Evolutionary conservation across 2,888 invertebrate species (phyloP).

Genomic region (Villa cingulata): DNA sequence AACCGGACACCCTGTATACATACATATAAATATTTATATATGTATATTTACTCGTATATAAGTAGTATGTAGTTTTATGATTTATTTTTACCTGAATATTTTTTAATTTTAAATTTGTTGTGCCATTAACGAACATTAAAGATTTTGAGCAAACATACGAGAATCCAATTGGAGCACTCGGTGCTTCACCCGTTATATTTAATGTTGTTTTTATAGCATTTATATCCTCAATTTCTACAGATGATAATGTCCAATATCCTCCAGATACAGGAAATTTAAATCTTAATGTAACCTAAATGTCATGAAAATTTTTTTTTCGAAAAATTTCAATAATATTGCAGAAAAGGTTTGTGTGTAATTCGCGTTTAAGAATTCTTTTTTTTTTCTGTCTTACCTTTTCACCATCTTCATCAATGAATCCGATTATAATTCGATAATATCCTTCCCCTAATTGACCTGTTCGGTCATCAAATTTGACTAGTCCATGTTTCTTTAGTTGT

Average conservation of each 20-base stretch:
- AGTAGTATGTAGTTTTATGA: no score
- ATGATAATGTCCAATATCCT: conserved; percentile 43
- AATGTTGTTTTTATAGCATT: conserved; percentile 17
- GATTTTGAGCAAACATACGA: conserved; percentile 42
- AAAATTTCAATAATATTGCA: background rate
- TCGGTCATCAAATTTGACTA: conserved; percentile 23
- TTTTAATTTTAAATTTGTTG: conserved; percentile 37
- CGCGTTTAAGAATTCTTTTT: background rate
- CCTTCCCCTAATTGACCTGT: conserved; percentile 29
- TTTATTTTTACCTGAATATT: conserved; percentile 39
- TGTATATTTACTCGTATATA: no score
- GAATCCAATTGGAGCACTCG: conserved; percentile 41
- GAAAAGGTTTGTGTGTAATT: no score
- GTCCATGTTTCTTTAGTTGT: conserved; percentile 34
- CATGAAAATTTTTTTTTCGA: background rate
- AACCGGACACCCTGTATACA: no score
- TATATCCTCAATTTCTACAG: conserved; percentile 42
- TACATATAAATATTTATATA: no score
- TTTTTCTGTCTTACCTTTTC: conserved; percentile 11
- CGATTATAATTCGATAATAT: conserved; percentile 31
- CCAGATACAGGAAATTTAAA: conserved; percentile 6
- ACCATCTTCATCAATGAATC: conserved; percentile 36
- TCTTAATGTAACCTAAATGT: conserved; percentile 4
- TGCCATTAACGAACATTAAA: conserved; percentile 39
- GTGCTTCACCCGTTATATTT: conserved; percentile 25